Base-by-base conservation (phyloP, 2,888 invertebrate species). In the Orthosia cruda region DNA sequence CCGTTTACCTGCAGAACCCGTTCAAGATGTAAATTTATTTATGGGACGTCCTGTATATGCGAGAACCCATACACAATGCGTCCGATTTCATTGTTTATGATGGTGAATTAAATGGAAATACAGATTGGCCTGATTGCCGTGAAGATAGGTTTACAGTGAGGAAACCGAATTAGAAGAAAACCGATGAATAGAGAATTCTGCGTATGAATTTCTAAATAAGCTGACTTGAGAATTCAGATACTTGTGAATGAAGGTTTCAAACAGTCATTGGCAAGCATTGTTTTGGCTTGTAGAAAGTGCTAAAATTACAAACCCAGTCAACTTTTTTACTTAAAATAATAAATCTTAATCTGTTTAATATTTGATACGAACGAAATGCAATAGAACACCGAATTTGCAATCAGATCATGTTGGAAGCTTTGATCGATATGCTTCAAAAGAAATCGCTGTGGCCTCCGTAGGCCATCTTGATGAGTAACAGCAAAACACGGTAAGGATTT, bases 1-100 rank as follows among this genome's bases (percentile, higher is more conserved):
- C 49, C 40, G 47, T 59, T 72, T 57, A 80, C 77, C 65, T 74
- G 65, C 50, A 61, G 50, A 47, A 57, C 55, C 18, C 40, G 65
- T 66, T 62, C 26, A 11, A 68, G 75, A 64, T 81, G 68, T 75
- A 74, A 73, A 77, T 81, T 54, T 64, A 76, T 68, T 67, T 61
- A 77, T 76, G 63, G 54, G 47, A 57, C 83, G 62, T 0, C 49
- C 65, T 55, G 70, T 77, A 77, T 26, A 64, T 16, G 23, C 55
- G 32, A 18, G 26, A 66, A 69, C 45, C 16, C 47, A 69, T 66
- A 69, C 78, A 55, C n/a, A 69, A 66, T 16, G 11, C 52, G 62
- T n/a, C 54, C 18, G 16, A 55, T 64, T 40, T 47, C 47, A 45
- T 64, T 71, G 83, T 83, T 83, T 80, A 78, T 52, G 52, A 20